Evolutionary conservation across 1,140 invertebrate species (phyloP), one percentile per base, ranked within the genome.

Genomic region (Apis laboriosa): DNA sequence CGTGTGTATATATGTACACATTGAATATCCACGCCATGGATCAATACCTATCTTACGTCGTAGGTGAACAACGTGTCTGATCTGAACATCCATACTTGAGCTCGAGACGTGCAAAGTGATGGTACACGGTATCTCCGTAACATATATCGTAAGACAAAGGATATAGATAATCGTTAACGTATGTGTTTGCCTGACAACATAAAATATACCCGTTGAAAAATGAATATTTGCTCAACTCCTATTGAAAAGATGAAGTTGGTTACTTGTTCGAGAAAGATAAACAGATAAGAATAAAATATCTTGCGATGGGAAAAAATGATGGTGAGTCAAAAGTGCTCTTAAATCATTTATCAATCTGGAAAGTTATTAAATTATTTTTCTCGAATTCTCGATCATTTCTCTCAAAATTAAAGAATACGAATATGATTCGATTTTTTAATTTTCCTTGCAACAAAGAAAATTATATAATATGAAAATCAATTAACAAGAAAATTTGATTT

Each of bases 31-130:
- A 70, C 15, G 11, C 11, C 66, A 12, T 71, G 75, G 80, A 83
- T 83, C 80, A 83, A 83, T 83, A 83, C 80, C 49, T 78, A 83
- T 83, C 80, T 83, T 83, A 83, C 56, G 56, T 71, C 66, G 75
- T 63, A 58, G 55, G 28, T 80, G 71, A 80, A 56, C 60, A 66
- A 24, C 71, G 79, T 58, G 71, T 74, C 71, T 55, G 80, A 83
- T 77, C 75, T 49, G 66, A 61, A 77, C 75, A 78, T 83, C 66
- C 80, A 56, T 76, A 58, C 75, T 77, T 56, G 49, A 70, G 28
- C 74, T 56, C 51, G 67, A 83, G 58, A 70, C 66, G 74, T 77
- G 64, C 63, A 60, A 76, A 71, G 49, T 70, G 60, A 70, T 28
- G 49, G 51, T 71, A 78, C 67, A 28, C 11, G 24, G 56, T 56